phyloP scores from a whole-genome alignment of 2,888 invertebrate species.

The Drosophila melanocephala region DNA sequence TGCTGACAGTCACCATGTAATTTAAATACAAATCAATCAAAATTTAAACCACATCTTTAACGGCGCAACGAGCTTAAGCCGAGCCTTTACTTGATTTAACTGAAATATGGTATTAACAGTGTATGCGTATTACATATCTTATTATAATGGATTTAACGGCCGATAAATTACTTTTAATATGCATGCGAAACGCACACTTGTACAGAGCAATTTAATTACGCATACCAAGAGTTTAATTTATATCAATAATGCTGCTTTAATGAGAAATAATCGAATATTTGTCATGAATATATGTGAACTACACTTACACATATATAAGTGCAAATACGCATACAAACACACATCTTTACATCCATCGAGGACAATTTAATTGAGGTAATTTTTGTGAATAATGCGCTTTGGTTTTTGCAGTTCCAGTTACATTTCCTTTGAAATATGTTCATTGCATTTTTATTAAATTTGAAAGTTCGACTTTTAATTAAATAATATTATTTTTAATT shows the following conservation, averaged over 20 bases:
- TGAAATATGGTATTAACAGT: constrained; percentile 10
- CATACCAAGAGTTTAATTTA: constrained; percentile 63
- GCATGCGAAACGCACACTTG: constrained; percentile 31
- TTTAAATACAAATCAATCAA: constrained; percentile 28
- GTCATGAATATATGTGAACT: constrained; percentile 30
- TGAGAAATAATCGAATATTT: constrained; percentile 73
- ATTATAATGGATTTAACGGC: constrained; percentile 42
- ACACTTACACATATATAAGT: not conserved
- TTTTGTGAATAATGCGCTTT: constrained; percentile 34
- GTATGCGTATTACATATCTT: constrained; percentile 14
- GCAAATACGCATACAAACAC: not conserved
- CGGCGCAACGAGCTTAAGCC: not conserved
- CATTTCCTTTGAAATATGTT: constrained; percentile 35
- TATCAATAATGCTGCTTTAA: constrained; percentile 69
- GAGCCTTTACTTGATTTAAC: constrained; percentile 3
- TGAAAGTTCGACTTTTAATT: not conserved
- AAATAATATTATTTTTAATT: not conserved
- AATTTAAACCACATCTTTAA: constrained; percentile 2
- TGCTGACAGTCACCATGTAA: not conserved
- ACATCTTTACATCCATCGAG: constrained; percentile 38
- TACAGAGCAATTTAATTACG: constrained; percentile 66
- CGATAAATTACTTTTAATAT: constrained; percentile 54
- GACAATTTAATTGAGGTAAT: constrained; percentile 60
- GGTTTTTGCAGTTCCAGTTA: constrained; percentile 17
- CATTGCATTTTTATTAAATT: constrained; percentile 22